Conservation (phyloP, 2,113 vertebrate species). For the Nycticebus coucang region DNA sequence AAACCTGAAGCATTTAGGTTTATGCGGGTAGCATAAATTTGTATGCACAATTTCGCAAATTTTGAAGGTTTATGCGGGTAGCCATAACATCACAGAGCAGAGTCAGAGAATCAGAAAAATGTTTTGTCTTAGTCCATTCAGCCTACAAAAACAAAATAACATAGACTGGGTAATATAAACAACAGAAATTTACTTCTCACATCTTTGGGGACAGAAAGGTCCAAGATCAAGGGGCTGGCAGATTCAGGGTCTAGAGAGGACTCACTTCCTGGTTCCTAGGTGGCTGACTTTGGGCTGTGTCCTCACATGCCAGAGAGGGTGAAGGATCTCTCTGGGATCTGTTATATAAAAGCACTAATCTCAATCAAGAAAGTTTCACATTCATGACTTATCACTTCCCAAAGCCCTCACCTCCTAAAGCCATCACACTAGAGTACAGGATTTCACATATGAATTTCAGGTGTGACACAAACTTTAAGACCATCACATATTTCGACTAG, state of each 20-base stretch:
- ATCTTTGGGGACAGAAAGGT: neutral
- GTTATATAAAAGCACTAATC: neutral
- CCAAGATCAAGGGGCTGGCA: neutral
- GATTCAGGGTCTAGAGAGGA: neutral
- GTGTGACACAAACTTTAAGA: neutral
- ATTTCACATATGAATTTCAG: neutral
- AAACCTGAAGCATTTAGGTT: neutral
- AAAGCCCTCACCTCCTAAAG: neutral
- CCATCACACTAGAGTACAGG: too few relatives aligned
- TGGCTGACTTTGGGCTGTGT: neutral
- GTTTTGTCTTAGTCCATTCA: neutral
- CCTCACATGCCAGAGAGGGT: neutral
- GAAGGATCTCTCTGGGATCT: neutral
- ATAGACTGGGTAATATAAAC: neutral
- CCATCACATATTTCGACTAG: neutral
- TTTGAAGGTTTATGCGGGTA: neutral
- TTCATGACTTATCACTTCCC: neutral
- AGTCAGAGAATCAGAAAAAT: slow-evolving; percentile 2
- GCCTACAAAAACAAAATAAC: neutral
- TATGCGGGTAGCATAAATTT: neutral
- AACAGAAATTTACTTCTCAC: neutral
- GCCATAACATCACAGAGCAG: neutral
- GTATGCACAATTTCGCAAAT: neutral
- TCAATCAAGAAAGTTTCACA: neutral
- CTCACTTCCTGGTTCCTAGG: neutral